These are phyloP conservation scores for Sitta carolinensis DNA, from an alignment of 2,797 vertebrate species.

Conservation along the genomic window DNA sequence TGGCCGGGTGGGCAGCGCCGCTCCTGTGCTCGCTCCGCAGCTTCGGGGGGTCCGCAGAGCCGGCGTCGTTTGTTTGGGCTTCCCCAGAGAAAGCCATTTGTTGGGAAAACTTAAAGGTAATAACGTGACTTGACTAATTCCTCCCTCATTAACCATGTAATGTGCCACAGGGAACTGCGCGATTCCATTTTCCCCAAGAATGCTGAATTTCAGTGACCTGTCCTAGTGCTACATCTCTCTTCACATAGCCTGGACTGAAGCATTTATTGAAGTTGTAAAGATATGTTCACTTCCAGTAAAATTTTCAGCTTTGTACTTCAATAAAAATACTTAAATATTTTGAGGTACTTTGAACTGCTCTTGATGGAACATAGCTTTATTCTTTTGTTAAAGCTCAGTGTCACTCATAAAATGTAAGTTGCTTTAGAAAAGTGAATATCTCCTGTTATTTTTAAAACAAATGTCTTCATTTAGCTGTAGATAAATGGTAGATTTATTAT, in stretches of 20 bases:
- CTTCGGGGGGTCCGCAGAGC: not conserved
- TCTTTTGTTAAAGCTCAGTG: not conserved
- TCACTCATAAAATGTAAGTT: not conserved
- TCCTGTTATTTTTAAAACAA: not conserved
- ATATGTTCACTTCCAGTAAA: not conserved
- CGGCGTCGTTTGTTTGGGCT: not conserved
- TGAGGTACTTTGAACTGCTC: not conserved
- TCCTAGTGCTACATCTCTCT: fast-evolving
- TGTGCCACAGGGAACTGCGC: not conserved
- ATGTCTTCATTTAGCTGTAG: not conserved
- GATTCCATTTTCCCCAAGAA: not conserved
- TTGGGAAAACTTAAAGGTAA: not conserved
- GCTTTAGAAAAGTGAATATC: not conserved
- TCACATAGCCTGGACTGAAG: not conserved
- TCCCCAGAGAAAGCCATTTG: not conserved
- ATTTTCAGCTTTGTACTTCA: not conserved
- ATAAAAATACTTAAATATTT: not conserved
- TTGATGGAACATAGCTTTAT: not conserved
- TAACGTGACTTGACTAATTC: not conserved
- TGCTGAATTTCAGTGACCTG: not conserved
- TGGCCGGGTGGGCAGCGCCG: fast-evolving
- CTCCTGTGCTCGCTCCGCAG: not conserved
- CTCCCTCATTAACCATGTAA: not conserved
- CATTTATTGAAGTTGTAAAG: not conserved
- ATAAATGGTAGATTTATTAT: not conserved